Percentiles rank a stretch among this genome's conserved stretches.
Conservation (phyloP, 2,888 invertebrate genomes). For the Odiellus spinosus region DNA sequence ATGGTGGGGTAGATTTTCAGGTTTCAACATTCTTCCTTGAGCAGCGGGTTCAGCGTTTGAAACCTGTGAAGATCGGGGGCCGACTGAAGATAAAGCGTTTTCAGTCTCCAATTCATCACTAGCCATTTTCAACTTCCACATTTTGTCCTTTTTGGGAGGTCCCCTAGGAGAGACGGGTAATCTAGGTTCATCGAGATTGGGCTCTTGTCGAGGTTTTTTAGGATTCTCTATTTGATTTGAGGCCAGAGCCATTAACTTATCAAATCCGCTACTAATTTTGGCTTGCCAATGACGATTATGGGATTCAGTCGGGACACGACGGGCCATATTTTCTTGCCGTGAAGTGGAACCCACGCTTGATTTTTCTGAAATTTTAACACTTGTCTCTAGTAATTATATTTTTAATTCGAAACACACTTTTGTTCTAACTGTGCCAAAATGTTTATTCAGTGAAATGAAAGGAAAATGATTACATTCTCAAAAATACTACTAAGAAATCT, state of each 20-base stretch:
- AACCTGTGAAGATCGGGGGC: not conserved
- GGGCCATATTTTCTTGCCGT: too few relatives aligned
- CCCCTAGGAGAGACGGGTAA: not conserved
- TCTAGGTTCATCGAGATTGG: not conserved
- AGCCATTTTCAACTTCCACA: not conserved
- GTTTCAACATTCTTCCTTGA: not conserved
- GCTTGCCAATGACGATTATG: constrained; percentile 51
- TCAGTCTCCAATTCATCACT: not conserved
- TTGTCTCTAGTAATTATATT: too few relatives aligned
- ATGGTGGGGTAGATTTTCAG: not conserved
- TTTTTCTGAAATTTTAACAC: too few relatives aligned
- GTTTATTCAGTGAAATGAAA: too few relatives aligned
- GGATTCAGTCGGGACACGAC: too few relatives aligned
- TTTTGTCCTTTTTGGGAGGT: not conserved
- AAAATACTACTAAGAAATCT: too few relatives aligned
- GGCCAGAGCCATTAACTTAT: constrained; percentile 49
- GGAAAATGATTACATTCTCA: too few relatives aligned
- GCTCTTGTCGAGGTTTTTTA: constrained; percentile 62
- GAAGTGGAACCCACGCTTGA: too few relatives aligned
- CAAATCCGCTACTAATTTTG: constrained; percentile 81
- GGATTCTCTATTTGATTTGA: constrained; percentile 73
- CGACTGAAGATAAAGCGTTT: too few relatives aligned
- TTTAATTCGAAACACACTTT: too few relatives aligned
- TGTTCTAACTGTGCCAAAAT: too few relatives aligned
- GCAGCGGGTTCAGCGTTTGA: not conserved